Evolutionary conservation across 2,797 vertebrate species (phyloP).

Genomic region (Enteromius trimaculatus): DNA sequence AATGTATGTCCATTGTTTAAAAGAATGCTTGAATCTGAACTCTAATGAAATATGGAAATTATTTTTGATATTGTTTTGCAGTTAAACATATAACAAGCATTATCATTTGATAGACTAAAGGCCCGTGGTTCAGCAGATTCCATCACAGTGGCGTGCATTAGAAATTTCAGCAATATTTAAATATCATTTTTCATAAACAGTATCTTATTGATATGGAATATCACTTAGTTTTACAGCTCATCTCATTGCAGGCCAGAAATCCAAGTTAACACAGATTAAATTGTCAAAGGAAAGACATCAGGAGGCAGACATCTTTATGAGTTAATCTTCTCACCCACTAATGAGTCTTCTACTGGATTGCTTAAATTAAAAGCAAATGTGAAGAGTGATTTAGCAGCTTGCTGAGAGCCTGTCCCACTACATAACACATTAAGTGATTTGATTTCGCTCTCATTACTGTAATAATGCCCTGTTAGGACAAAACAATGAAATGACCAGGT

Average conservation of each 20-base stretch:
- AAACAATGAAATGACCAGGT: slow-evolving; percentile 74
- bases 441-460: slow-evolving; percentile 69
- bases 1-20: not conserved
- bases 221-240: slow-evolving; percentile 71
- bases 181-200: not conserved
- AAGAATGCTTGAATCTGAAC: not conserved
- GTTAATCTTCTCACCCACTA: slow-evolving; percentile 78
- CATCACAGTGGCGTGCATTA: not conserved
- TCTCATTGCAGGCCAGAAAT: slow-evolving; percentile 73
- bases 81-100: not conserved
- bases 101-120: not conserved
- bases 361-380: slow-evolving; percentile 84
- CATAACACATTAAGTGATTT: slow-evolving; percentile 80
- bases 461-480: slow-evolving; percentile 72
- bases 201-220: slow-evolving; percentile 48
- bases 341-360: slow-evolving; percentile 82
- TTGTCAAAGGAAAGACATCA: slow-evolving; percentile 72
- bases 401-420: slow-evolving; percentile 68
- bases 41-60: not conserved
- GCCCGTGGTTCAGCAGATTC: not conserved
- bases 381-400: slow-evolving; percentile 76
- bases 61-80: not conserved
- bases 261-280: slow-evolving; percentile 80
- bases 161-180: slow-evolving; percentile 2
- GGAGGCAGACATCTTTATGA: slow-evolving; percentile 74